A percentile compares a stretch with the other conserved stretches of the same genome.
These are phyloP conservation scores for Gymnosoma rotundatum DNA, from an alignment of 2,888 invertebrate genomes.

Conservation along the genomic window DNA sequence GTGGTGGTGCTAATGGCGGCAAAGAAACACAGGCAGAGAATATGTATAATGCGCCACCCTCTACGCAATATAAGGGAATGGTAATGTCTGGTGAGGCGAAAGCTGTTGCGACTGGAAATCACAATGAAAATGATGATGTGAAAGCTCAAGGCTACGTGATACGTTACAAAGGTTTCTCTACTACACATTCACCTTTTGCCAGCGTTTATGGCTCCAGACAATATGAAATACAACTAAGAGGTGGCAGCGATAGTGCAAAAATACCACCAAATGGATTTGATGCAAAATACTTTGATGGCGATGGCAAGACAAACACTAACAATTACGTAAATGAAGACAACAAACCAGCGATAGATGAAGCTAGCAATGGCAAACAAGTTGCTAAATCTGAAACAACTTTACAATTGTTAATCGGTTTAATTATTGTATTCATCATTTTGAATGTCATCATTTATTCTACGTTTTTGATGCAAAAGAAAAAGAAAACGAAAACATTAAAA, in stretches of 20 bases:
- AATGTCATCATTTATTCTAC: constrained; percentile 84
- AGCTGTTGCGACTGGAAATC: constrained; percentile 7
- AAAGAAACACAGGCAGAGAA: constrained; percentile 75
- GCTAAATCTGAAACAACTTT: constrained; percentile 85
- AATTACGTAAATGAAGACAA: constrained; percentile 60
- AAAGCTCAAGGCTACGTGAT: constrained; percentile 48
- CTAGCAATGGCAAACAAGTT: constrained; percentile 78
- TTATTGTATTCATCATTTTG: constrained; percentile 87
- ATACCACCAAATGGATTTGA: constrained; percentile 16
- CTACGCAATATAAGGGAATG: constrained; percentile 68
- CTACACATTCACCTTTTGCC: constrained; percentile 47
- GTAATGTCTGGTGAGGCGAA: constrained; percentile 29
- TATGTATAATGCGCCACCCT: constrained; percentile 82
- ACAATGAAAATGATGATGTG: neutral
- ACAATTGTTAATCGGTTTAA: constrained; percentile 86
- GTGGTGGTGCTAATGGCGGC: constrained; percentile 30
- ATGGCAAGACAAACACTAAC: constrained; percentile 44
- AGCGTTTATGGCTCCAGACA: constrained; percentile 51
- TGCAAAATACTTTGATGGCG: constrained; percentile 36
- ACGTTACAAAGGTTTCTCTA: constrained; percentile 51
- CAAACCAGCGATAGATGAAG: constrained; percentile 58
- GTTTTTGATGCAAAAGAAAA: constrained; percentile 79
- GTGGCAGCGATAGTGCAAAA: constrained; percentile 2
- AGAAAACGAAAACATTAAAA: constrained; percentile 76
- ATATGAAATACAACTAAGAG: constrained; percentile 22